Base-by-base conservation (phyloP, 2,797 vertebrate species). In the Anabas testudineus region DNA sequence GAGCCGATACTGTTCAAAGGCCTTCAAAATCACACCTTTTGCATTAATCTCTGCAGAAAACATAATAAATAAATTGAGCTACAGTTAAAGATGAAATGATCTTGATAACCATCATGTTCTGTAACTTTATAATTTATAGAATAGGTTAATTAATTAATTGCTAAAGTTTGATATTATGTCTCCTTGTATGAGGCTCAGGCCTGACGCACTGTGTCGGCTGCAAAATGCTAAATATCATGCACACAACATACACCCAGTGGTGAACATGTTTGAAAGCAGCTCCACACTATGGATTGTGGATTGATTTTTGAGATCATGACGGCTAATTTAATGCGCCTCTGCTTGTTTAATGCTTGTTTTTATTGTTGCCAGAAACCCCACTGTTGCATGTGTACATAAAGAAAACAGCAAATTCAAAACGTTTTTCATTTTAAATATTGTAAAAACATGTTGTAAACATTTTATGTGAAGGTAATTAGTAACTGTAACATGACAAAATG, bases 1-100 rank as follows among this genome's bases (percentile, higher is more conserved):
- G 18, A 99, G 92, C 19, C 95, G 93, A 83, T 98, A 99, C 69
- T 94, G 97, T 84, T 99, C 97, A 85, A 99, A 97, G 24, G 97
- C 96, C 78, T 96, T 95, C 53, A 98, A 90, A 78, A 98, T 97
- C 49, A 98, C 91, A 51, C 95, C 97, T 90, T 97, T 99, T 3
- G 97, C 97, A 77, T 99, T 99, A 64, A 98, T 93, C 51, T 98
- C 97, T 99, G 85, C 76, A 82, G 42, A 65, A 61, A 82, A 83
- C 26, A 76, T 21, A 36, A 62, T 16, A 15, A 55, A 51, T 55
- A 9, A 32, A 3, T 45, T 42, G n/a, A n/a, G n/a, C n/a, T n/a
- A n/a, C 1, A 32, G 41, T 32, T 66, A 46, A 66, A 73, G n/a
- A 32, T 52, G 3, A 46, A 66, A 43, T 46, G 26, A 28, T 8